Percentiles rank a stretch among this genome's conserved stretches.
Conservation (phyloP, 37 sponge, comb jelly and placozoan genomes). For the Eunapius fragilis region DNA sequence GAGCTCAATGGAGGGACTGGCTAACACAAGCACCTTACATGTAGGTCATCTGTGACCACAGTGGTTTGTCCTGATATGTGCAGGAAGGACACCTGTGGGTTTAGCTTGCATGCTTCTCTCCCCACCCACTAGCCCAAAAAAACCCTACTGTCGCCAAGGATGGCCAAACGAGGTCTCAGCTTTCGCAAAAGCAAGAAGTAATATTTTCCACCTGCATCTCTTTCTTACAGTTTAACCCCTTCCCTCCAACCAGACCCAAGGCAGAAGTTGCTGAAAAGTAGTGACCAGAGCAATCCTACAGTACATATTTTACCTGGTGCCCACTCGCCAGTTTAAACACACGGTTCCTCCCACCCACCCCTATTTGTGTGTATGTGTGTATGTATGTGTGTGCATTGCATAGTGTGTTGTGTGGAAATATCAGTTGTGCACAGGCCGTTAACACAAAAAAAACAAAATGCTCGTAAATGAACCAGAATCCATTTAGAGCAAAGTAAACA, state of each 20-base stretch:
- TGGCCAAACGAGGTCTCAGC: neutral
- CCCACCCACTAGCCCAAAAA: neutral
- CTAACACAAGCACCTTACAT: neutral
- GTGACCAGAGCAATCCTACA: neutral
- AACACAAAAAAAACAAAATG: too few relatives aligned
- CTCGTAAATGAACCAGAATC: too few relatives aligned
- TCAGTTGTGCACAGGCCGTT: too few relatives aligned
- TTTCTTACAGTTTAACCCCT: neutral
- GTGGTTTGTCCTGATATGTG: neutral
- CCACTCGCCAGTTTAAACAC: neutral
- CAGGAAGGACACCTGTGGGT: neutral
- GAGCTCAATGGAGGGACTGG: neutral
- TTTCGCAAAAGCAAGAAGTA: neutral
- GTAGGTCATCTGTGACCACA: neutral
- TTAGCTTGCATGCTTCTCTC: neutral
- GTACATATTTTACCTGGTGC: neutral
- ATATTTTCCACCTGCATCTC: neutral
- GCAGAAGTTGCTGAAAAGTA: neutral
- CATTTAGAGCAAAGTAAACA: neutral
- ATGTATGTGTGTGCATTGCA: too few relatives aligned
- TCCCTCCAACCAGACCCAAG: neutral
- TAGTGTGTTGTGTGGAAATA: too few relatives aligned
- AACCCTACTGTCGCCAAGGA: neutral
- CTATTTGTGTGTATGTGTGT: too few relatives aligned
- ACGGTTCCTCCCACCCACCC: too few relatives aligned